These are phyloP conservation scores for Andrena marginata DNA, from an alignment of 2,888 invertebrate species.

Conservation along the genomic window DNA sequence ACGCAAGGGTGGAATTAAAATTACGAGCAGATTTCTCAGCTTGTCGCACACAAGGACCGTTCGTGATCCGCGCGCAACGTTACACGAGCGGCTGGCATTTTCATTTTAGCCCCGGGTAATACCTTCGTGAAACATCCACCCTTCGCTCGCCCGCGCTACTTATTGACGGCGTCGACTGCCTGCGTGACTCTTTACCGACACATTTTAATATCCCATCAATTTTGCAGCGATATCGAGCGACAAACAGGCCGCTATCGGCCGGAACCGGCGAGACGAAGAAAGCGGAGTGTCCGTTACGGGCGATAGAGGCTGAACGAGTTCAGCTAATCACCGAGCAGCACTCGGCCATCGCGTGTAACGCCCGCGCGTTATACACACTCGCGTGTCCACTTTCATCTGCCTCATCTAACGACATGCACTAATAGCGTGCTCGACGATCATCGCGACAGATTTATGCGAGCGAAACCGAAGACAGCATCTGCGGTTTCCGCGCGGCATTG, in stretches of 20 bases:
- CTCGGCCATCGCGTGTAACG: slow-evolving; percentile 14
- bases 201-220: slow-evolving; percentile 34
- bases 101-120: slow-evolving; percentile 2
- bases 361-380: slow-evolving; percentile 1
- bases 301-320: slow-evolving; percentile 14
- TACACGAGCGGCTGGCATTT: neutral
- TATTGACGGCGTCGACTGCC: slow-evolving; percentile 3
- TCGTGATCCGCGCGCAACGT: slow-evolving; percentile 15
- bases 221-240: neutral
- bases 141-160: neutral
- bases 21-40: slow-evolving; percentile 36
- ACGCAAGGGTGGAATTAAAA: slow-evolving; percentile 42
- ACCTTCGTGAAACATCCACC: neutral
- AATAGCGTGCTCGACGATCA: slow-evolving; percentile 33
- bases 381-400: slow-evolving; percentile 29
- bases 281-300: neutral
- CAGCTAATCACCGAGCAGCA: slow-evolving; percentile 8
- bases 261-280: neutral
- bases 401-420: slow-evolving; percentile 6
- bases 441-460: slow-evolving; percentile 26
- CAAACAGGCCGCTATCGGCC: neutral
- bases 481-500: neutral
- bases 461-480: slow-evolving; percentile 2
- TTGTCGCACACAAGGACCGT: slow-evolving; percentile 17
- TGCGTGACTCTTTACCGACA: slow-evolving; percentile 15